Evolutionary conservation across 2,797 vertebrate species (phyloP), one percentile per base, ranked within the genome.

Genomic region (Oceanodroma leucorhoa): DNA sequence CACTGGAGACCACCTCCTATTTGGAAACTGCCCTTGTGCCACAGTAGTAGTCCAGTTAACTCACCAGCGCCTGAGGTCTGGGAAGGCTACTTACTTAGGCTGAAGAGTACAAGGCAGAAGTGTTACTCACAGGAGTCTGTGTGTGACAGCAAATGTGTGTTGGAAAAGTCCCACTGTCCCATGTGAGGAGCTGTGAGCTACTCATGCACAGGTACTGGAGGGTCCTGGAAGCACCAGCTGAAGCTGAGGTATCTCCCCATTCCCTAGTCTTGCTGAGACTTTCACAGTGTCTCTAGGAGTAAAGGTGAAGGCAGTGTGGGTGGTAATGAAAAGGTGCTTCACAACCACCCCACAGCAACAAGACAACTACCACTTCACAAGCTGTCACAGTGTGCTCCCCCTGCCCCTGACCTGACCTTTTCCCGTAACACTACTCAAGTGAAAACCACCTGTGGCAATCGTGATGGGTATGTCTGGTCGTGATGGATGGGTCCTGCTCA

Each of bases 301-400:
- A 75, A 75, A 89, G 11, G 10, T 27, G 50, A 87, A 69, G 22
- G 19, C 18, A 65, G 19, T 7, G 5, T 4, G 3, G 12, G 6
- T 41, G 3, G 7, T 38, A 36, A 38, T 0, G 0, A 77, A 87
- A 46, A 7, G 10, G 6, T 22, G 22, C 11, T 62, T 66, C 32
- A 26, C 12, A 66, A 6, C 8, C 19, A 58, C 14, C 8, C 6
- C 5, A 20, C 10, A 32, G 36, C 36, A 62, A 26, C 29, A 9
- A 3, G 14, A 48, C 41, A 67, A 41, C 34, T 54, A 36, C 6
- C 6, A 72, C 6, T 9, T 51, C 40, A 36, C 15, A 75, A 43
- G 43, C 9, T 43, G 43, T 43, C 18, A 43, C 18, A 4, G 43
- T 43, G 43, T 43, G 43, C 18, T 43, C 43, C 41, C 41, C 18